Percentiles rank a stretch among this genome's conserved stretches.
These are phyloP conservation scores for Virgularia gustaviana DNA, from an alignment of 92 coral and sea anemone genomes.

Conservation along the genomic window DNA sequence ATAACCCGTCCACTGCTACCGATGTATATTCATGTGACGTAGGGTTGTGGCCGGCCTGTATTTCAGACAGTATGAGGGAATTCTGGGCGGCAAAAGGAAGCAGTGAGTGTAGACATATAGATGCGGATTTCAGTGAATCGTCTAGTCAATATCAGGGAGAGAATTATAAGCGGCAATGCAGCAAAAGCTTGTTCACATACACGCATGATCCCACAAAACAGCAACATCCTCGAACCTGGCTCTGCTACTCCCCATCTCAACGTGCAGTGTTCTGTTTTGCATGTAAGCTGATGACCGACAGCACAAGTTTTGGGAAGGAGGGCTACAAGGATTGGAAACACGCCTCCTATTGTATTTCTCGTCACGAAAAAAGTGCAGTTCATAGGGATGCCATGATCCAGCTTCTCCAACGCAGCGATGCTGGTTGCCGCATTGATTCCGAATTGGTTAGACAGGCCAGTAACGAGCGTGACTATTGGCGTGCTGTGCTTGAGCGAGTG, in stretches of 20 bases:
- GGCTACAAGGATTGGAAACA: slow-evolving; percentile 21
- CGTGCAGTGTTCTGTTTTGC: slow-evolving; percentile 18
- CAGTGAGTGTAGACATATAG: not conserved
- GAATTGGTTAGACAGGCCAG: slow-evolving; percentile 27
- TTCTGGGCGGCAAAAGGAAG: slow-evolving; percentile 1
- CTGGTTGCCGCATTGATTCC: not conserved
- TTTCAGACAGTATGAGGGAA: slow-evolving; percentile 1
- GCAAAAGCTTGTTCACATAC: not conserved
- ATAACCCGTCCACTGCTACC: not conserved
- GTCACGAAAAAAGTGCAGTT: slow-evolving; percentile 26
- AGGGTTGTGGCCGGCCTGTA: not conserved
- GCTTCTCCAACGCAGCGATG: slow-evolving; percentile 19
- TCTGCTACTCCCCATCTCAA: no score
- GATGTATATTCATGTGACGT: not conserved
- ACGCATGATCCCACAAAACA: not conserved
- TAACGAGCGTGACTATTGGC: slow-evolving; percentile 18
- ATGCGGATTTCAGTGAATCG: not conserved
- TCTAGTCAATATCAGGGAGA: no score
- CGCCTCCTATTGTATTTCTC: slow-evolving; percentile 15
- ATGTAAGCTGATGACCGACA: slow-evolving; percentile 30
- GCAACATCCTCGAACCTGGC: slow-evolving; percentile 15
- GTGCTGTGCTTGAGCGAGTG: slow-evolving; percentile 31
- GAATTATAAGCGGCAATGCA: not conserved
- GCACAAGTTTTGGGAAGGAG: slow-evolving; percentile 13
- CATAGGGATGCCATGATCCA: slow-evolving; percentile 18